Percentiles rank a stretch among this genome's conserved stretches.
Evolutionary conservation across 1,140 invertebrate genomes (phyloP).

Genomic region (Musca vetustissima): DNA sequence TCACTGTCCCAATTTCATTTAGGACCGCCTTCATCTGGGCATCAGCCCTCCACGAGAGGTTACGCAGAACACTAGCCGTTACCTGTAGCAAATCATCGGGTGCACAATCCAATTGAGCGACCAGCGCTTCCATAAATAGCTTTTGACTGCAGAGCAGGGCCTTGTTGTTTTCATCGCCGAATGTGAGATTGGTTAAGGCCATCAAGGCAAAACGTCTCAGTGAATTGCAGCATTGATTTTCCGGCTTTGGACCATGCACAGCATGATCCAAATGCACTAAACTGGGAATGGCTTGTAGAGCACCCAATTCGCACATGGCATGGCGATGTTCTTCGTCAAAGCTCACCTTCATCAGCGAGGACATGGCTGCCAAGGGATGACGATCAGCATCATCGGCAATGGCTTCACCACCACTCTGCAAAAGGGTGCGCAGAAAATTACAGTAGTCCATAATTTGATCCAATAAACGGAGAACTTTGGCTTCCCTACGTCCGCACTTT

Average conservation of each 20-base stretch:
- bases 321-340: slow-evolving; percentile 95
- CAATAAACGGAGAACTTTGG: slow-evolving; percentile 78
- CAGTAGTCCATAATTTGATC: slow-evolving; percentile 81
- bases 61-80: slow-evolving; percentile 89
- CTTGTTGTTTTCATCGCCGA: slow-evolving; percentile 95
- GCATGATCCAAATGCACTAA: slow-evolving; percentile 86
- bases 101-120: slow-evolving; percentile 81
- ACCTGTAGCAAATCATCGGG: slow-evolving; percentile 88
- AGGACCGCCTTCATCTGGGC: slow-evolving; percentile 86
- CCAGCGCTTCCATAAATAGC: slow-evolving; percentile 86
- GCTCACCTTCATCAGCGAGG: slow-evolving; percentile 94
- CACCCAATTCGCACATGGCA: slow-evolving; percentile 92
- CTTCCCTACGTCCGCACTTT: slow-evolving; percentile 81
- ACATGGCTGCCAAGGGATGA: slow-evolving; percentile 83
- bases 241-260: slow-evolving; percentile 75
- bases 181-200: slow-evolving; percentile 96
- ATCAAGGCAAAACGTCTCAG: slow-evolving; percentile 91
- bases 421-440: slow-evolving; percentile 63
- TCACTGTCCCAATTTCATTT: slow-evolving; percentile 86
- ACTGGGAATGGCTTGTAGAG: slow-evolving; percentile 86
- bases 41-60: slow-evolving; percentile 96
- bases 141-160: slow-evolving; percentile 88
- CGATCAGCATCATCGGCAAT: slow-evolving; percentile 70
- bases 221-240: slow-evolving; percentile 82
- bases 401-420: slow-evolving; percentile 59